Conservation (phyloP, 2,113 vertebrate species). For the Cichladusa arquata region DNA sequence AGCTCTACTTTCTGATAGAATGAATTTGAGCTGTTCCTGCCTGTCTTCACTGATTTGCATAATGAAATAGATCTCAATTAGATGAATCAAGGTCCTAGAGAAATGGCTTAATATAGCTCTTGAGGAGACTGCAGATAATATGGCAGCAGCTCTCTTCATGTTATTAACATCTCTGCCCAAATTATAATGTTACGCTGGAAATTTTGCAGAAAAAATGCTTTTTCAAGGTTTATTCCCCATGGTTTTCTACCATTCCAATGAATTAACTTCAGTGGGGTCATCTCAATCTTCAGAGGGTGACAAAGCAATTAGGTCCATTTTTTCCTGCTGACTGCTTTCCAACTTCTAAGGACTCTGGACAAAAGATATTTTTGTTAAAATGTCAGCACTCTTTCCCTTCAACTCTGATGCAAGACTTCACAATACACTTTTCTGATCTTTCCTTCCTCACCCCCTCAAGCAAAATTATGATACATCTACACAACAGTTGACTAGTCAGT, state of each 20-base stretch:
- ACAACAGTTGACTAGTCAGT: neutral
- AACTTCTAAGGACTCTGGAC: neutral
- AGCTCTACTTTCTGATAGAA: neutral
- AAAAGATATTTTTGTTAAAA: constrained; percentile 6
- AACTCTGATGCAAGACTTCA: neutral
- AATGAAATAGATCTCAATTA: neutral
- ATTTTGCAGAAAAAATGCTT: neutral
- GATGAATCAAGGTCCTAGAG: neutral
- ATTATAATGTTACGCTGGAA: neutral
- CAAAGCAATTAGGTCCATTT: neutral
- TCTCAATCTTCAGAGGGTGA: neutral
- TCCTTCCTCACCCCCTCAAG: neutral
- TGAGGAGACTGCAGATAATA: neutral
- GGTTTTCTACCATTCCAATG: neutral
- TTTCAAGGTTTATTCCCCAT: neutral
- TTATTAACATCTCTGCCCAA: neutral
- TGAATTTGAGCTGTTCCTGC: neutral
- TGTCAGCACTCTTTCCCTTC: neutral
- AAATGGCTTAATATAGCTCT: neutral
- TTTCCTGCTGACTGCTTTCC: neutral
- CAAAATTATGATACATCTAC: neutral
- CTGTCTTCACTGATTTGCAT: neutral
- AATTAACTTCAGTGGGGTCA: neutral
- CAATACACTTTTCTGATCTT: neutral
- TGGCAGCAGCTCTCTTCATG: neutral